phyloP scores from a whole-genome alignment of 1,140 invertebrate species.

The Orchestia grillus region DNA sequence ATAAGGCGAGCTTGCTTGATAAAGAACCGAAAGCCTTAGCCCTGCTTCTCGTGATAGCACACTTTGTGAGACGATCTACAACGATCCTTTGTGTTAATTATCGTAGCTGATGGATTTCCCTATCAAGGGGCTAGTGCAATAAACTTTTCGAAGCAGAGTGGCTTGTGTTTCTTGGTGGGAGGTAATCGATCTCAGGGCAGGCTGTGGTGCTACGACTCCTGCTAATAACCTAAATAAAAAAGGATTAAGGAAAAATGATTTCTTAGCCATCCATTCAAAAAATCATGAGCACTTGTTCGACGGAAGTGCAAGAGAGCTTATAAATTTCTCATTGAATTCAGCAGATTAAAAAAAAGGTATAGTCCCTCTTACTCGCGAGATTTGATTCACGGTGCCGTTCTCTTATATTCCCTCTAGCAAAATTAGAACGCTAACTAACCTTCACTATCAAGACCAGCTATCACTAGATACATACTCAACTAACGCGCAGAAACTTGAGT shows the following conservation, averaged over 20 bases:
- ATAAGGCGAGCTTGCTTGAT: not conserved
- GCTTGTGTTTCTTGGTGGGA: not conserved
- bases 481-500: too few relatives aligned
- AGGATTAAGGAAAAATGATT: not conserved
- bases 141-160: not conserved
- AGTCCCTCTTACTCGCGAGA: too few relatives aligned
- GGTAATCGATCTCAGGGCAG: not conserved
- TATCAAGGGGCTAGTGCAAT: not conserved
- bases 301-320: too few relatives aligned
- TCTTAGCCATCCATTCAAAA: too few relatives aligned
- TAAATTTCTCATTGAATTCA: too few relatives aligned
- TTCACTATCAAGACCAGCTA: too few relatives aligned
- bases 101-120: not conserved
- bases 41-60: not conserved
- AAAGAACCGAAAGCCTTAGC: not conserved
- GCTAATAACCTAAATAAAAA: not conserved
- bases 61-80: not conserved
- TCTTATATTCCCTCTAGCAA: too few relatives aligned
- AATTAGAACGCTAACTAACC: too few relatives aligned
- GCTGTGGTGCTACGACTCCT: not conserved
- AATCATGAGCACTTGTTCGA: too few relatives aligned
- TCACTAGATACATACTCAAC: too few relatives aligned
- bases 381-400: too few relatives aligned
- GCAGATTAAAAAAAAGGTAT: too few relatives aligned
- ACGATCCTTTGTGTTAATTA: constrained; percentile 40